Base-by-base conservation (phyloP, 2,888 invertebrate genomes). In the Lordiphosa fenestrarum region DNA sequence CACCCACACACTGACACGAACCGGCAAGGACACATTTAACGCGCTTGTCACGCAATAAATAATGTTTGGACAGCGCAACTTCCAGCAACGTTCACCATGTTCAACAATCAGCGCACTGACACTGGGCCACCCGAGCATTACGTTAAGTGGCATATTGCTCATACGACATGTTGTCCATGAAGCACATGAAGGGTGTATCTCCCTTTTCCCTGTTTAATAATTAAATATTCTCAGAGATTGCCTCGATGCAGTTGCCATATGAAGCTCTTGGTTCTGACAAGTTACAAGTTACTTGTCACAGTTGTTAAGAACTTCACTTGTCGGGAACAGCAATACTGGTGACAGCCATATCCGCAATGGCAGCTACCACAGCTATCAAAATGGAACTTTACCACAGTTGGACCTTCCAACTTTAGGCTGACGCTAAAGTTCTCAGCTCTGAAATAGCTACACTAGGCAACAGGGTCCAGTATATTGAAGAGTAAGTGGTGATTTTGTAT, bases 1-100 rank as follows among this genome's bases (percentile, higher is more conserved):
- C 50, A 56, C 61, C 46, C 46, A 47, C 46, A 25, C 47, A 51
- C 47, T 42, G 38, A 39, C 13, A 42, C 50, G 13, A 13, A 36
- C 19, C n/a, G 19, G 15, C 51, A 53, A 57, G 53, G 69, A 68
- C 62, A 69, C 82, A 69, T 74, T 84, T 84, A 66, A 69, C 66
- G 75, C 60, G 69, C 72, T 73, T 81, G 80, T 84, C 80, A 81
- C 82, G 84, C 84, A 77, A 78, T 84, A 84, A 80, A 80, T 84
- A 80, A 80, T 81, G 84, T 72, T 84, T 74, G 74, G 69, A 65
- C 74, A 66, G 62, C 54, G 36, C 40, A 23, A 52, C 30, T 38
- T 36, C 46, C 12, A 46, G 39, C 23, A 48, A 35, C 54, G 54
- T 9, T 36, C 48, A 15, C 56, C 13, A 30, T 15, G 25, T 54